Evolutionary conservation across 1,140 invertebrate species (phyloP).

Genomic region (Zophobas atratus): DNA sequence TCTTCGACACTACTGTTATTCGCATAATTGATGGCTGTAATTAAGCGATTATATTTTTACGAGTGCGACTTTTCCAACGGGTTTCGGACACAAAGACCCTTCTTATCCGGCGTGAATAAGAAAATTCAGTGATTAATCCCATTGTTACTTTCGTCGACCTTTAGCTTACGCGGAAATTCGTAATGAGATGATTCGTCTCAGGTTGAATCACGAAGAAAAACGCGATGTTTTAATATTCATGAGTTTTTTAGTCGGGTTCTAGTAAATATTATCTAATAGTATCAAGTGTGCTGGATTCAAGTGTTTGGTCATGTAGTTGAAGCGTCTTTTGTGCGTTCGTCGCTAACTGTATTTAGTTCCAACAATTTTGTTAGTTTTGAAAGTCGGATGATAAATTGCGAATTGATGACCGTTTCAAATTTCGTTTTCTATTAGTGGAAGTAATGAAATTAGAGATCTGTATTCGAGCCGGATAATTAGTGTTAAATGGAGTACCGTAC

Average conservation of each 20-base stretch:
- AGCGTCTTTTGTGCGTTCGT: too few relatives aligned
- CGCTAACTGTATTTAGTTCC: too few relatives aligned
- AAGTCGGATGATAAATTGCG: conserved; percentile 1
- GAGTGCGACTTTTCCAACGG: not conserved
- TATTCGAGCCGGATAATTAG: conserved; percentile 12
- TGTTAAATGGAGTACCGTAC: not conserved
- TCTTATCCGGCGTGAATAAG: conserved; percentile 5
- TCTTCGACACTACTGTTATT: conserved; percentile 4
- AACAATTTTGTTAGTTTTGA: not conserved
- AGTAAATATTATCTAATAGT: too few relatives aligned
- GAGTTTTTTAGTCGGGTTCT: too few relatives aligned
- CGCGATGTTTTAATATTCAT: too few relatives aligned
- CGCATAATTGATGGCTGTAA: conserved; percentile 12
- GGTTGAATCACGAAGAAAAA: not conserved
- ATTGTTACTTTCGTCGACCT: not conserved
- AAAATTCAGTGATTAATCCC: not conserved
- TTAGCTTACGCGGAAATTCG: conserved; percentile 11
- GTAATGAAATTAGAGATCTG: not conserved
- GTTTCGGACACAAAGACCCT: not conserved
- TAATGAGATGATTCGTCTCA: conserved; percentile 9
- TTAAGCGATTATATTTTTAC: conserved; percentile 25
- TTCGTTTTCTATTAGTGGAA: not conserved
- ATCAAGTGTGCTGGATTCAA: too few relatives aligned
- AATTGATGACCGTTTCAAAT: not conserved
- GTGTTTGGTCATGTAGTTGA: too few relatives aligned